Base-by-base conservation (phyloP, 2,113 vertebrate species). In the Phyllostomus discolor region DNA sequence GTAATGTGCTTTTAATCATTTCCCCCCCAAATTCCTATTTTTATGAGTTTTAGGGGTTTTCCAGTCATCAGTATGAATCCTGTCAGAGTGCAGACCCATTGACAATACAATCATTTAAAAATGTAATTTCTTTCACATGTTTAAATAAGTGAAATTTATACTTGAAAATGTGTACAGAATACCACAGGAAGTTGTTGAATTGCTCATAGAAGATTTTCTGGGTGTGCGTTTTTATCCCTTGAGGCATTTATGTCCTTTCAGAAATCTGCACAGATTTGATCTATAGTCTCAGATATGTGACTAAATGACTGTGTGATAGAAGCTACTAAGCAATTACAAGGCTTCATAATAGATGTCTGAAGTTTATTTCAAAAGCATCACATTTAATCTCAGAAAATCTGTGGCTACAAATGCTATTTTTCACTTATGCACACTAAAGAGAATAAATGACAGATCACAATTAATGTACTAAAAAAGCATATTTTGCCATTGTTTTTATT, bases 81-180 rank as follows among this genome's bases (percentile, higher is more conserved):
- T 97, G 96, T 96, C 94, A 95, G 90, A 95, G 94, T 97, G 31
- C 90, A 89, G 75, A 90, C 90, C 69, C 48, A 97, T 43, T 97
- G 91, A 96, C 85, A 98, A 16, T 95, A 35, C 86, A 96, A 95
- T 97, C 94, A 95, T 98, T 98, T 98, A 82, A 62, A 98, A 98
- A 96, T 97, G 19, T 97, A 98, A 98, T 98, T 98, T 94, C 97
- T 98, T 98, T 98, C 98, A 98, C 97, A 97, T 98, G 98, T 98
- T 98, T 96, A 98, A 98, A 98, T 98, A 98, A 98, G 95, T 96
- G 84, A 98, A 98, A 52, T 97, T 84, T 91, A 90, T 41, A 1
- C 78, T 98, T 94, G 96, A 98, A 98, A 98, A 93, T 90, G 85
- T 95, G 86, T 94, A 84, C 81, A 95, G 88, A 75, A 95, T 96